Percentiles rank a stretch among this genome's conserved stretches.
Conservation (phyloP, 2,888 invertebrate genomes). For the Muscina levida region DNA sequence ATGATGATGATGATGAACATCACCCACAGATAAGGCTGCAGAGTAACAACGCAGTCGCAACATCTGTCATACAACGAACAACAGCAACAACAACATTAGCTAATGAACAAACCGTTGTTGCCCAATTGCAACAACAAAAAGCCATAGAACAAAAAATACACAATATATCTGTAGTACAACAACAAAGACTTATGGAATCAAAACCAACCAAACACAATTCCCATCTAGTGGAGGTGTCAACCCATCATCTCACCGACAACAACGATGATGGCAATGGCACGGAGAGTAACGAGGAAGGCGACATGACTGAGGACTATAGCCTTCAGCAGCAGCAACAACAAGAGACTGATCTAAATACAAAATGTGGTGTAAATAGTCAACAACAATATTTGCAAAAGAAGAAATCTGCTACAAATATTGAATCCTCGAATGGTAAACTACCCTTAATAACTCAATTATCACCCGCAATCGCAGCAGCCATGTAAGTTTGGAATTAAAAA, state of each 20-base stretch:
- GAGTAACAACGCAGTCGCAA: constrained; percentile 47
- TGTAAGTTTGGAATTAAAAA: constrained; percentile 68
- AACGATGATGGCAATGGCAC: constrained; percentile 60
- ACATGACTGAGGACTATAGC: constrained; percentile 57
- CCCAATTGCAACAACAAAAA: constrained; percentile 42
- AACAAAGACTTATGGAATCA: constrained; percentile 65
- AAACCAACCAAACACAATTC: constrained; percentile 42
- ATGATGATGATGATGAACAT: background rate
- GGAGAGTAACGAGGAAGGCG: constrained; percentile 55
- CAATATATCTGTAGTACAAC: constrained; percentile 65
- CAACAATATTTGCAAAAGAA: constrained; percentile 58
- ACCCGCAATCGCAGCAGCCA: constrained; percentile 68
- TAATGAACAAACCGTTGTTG: constrained; percentile 29
- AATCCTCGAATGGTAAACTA: constrained; percentile 53
- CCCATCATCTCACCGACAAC: constrained; percentile 45
- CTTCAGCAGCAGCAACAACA: constrained; percentile 56
- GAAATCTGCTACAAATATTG: constrained; percentile 29
- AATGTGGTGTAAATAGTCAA: constrained; percentile 42
- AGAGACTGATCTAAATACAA: constrained; percentile 27
- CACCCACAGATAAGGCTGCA: background rate
- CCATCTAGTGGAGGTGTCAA: constrained; percentile 18
- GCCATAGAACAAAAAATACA: constrained; percentile 52
- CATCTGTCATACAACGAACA: constrained; percentile 63
- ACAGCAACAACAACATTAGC: constrained; percentile 37
- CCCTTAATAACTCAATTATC: constrained; percentile 73